Evolutionary conservation across 2,888 invertebrate genomes (phyloP), one percentile per base, ranked within the genome.

Genomic region (Trichogramma evanescens): DNA sequence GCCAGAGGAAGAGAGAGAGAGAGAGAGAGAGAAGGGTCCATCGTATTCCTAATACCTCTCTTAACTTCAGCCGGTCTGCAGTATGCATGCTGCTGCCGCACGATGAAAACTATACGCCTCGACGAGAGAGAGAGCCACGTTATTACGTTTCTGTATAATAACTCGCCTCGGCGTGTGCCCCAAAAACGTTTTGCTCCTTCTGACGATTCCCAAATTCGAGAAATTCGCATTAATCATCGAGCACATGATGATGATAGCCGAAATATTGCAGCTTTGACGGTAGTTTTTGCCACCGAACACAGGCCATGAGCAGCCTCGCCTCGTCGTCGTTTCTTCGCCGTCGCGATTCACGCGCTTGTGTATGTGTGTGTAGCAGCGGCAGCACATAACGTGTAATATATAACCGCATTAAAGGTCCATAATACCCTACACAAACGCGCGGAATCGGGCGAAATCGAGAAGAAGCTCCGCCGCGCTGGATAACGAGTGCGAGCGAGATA

Each of bases 31-130:
- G 63, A 67, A 69, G 68, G 68, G 67, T 67, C 69, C 64, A 63
- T 66, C 65, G 70, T 68, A 26, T 26, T 70, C 71, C 71, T 72
- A 70, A 72, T 72, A 68, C 67, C 68, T 66, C 65, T 65, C 61
- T 66, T 63, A 61, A 67, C 66, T 59, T 65, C 67, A 62, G 63
- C 55, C 54, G 63, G 56, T 62, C 26, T 13, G 48, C 26, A 13
- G 48, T 48, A 10, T 48, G 7, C 6, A 9, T 46, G 46, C 46
- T 46, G 1, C 8, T 10, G 48, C 48, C 6, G 48, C 48, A 48
- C 48, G 48, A 48, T 13, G 26, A 26, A 26, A 26, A 26, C 26
- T 48, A 13, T 10, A 13, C 13, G 7, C n/a, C 10, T 6, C 10
- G 48, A 46, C 46, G 46, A 46, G 46, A 46, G 46, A 46, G 46